These are phyloP conservation scores for Neocrepidodera transversa DNA, from an alignment of 2,888 invertebrate species.

Conservation along the genomic window DNA sequence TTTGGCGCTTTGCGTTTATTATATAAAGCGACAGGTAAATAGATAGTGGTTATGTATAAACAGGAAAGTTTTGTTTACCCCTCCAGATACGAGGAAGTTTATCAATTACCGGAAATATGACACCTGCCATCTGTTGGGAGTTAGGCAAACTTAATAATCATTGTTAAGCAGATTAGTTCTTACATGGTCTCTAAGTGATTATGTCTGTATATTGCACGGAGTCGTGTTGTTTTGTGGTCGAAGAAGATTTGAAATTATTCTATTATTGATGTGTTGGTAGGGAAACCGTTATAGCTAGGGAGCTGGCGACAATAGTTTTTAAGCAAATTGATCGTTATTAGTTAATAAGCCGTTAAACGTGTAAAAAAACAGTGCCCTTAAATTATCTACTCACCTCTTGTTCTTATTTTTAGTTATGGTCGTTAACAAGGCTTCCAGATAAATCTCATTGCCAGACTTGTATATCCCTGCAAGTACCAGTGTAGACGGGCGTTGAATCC, in stretches of 20 bases:
- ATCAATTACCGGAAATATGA: slow-evolving; percentile 26
- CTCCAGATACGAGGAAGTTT: slow-evolving; percentile 14
- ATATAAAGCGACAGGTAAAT: slow-evolving; percentile 23
- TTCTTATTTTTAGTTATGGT: too few relatives aligned
- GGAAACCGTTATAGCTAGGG: too few relatives aligned
- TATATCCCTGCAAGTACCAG: too few relatives aligned
- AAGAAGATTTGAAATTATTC: neutral
- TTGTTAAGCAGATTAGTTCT: neutral
- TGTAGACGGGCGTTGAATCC: too few relatives aligned
- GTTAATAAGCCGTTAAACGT: too few relatives aligned
- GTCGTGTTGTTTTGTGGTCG: neutral
- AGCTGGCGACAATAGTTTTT: too few relatives aligned
- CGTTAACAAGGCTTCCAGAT: too few relatives aligned
- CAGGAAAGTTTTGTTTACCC: slow-evolving; percentile 12
- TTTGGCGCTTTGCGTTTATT: slow-evolving; percentile 17
- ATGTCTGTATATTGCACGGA: neutral
- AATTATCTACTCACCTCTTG: too few relatives aligned
- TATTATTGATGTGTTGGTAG: neutral
- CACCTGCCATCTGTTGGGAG: slow-evolving; percentile 10
- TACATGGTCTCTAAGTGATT: neutral
- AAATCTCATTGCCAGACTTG: too few relatives aligned
- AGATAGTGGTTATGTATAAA: slow-evolving; percentile 25
- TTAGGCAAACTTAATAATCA: slow-evolving; percentile 17
- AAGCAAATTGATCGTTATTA: too few relatives aligned
- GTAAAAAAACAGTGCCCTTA: too few relatives aligned